Base-by-base conservation (phyloP, 2,113 vertebrate genomes). In the Caracal caracal region DNA sequence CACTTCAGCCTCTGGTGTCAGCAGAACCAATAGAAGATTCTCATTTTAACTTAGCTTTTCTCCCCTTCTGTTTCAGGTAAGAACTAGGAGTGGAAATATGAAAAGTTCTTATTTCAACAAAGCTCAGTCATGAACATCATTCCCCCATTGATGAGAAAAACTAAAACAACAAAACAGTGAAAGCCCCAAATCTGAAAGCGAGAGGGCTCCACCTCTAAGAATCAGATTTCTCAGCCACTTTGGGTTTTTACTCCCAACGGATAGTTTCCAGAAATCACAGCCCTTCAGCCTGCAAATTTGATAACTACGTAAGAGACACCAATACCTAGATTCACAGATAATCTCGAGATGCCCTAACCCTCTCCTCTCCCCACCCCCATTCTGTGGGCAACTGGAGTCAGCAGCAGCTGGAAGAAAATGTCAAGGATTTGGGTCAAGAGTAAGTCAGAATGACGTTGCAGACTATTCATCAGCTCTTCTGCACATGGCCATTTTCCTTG, bases 31-130 rank as follows among this genome's bases (percentile, higher is more conserved):
- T 0, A 33, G 15, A 75, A 87, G 19, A 56, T 47, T 65, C 24
- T 35, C 5, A 6, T 81, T 53, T 66, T 35, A 19, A 3, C 65
- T 53, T 76, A 53, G 10, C 28, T 80, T 28, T 0, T 0, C 22
- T 11, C 26, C 12, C 43, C 96, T 76, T 97, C 71, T 95, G 15
- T 90, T 10, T 35, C 85, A 91, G 40, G 51, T 71, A 70, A 80
- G 15, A 53, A 86, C 19, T 40, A 91, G n/a, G n/a, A 43, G 56
- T 80, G 10, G 6, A 86, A 71, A 20, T 91, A 37, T 40, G 40
- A 63, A 86, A 80, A 71, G 33, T 28, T 79, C 65, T 86, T 51
- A 33, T 71, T 90, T 91, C 51, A 86, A 61, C 5, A 71, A 66
- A 40, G 40, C n/a, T 33, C 56, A 76, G 59, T 76, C 59, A 59